These are phyloP conservation scores for Griposia aprilina DNA, from an alignment of 2,888 invertebrate species.

Conservation along the genomic window DNA sequence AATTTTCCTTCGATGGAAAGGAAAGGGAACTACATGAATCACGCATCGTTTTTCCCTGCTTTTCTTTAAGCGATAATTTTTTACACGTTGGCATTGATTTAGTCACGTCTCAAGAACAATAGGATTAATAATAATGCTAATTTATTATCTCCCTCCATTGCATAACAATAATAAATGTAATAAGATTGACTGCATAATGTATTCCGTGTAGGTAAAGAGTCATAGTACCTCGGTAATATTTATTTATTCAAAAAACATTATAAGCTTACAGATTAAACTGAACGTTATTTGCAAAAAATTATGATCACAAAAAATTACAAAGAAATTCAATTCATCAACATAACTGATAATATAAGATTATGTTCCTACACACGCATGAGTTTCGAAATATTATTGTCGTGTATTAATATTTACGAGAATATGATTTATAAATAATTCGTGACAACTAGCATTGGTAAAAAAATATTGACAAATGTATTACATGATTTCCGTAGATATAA, in stretches of 20 bases:
- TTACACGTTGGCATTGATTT: slow-evolving; percentile 5
- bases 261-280: no score
- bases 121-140: no score
- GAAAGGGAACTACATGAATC: background rate
- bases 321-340: no score
- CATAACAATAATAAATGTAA: background rate
- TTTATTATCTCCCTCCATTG: background rate
- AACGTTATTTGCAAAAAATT: no score
- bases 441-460: slow-evolving; percentile 15
- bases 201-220: background rate
- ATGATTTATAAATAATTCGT: slow-evolving; percentile 16
- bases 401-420: background rate
- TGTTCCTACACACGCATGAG: no score
- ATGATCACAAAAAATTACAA: no score
- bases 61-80: slow-evolving; percentile 2
- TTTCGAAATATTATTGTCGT: no score
- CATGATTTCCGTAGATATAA: slow-evolving; percentile 22
- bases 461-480: slow-evolving; percentile 41
- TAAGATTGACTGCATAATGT: background rate
- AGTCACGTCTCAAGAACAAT: slow-evolving; percentile 28
- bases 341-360: no score
- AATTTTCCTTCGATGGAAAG: background rate
- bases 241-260: no score
- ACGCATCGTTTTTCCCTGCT: background rate
- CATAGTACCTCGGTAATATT: no score